Evolutionary conservation across 2,888 invertebrate species (phyloP).

Genomic region (Trachelus tabidus): DNA sequence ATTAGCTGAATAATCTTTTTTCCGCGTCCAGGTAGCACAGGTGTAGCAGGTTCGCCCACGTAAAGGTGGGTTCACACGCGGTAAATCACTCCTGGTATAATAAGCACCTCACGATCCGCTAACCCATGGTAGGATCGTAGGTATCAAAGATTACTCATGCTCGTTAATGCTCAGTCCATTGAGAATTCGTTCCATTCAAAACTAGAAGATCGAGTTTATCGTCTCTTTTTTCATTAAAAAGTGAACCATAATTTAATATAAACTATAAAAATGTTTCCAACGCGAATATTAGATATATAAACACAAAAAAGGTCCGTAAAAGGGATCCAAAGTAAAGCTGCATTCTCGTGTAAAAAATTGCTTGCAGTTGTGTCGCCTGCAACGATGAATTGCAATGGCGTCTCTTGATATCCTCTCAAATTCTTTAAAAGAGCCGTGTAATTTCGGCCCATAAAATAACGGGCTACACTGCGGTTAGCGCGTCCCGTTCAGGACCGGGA

Average conservation of each 20-base stretch:
- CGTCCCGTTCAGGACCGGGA: neutral
- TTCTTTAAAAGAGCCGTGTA: conserved; percentile 26
- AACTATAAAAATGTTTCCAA: neutral
- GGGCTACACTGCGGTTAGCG: conserved; percentile 27
- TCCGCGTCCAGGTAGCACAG: neutral
- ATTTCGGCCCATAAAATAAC: conserved; percentile 31
- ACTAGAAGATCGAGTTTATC: neutral
- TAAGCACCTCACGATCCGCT: neutral
- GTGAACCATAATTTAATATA: neutral
- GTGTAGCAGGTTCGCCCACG: conserved; percentile 10
- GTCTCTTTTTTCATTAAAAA: neutral
- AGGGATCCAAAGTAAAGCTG: neutral
- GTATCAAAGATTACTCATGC: neutral
- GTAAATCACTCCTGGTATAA: conserved; percentile 14
- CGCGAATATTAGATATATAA: neutral
- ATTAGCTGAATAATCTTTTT: neutral
- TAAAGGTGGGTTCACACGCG: conserved; percentile 21
- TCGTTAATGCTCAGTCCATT: neutral
- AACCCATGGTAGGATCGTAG: neutral
- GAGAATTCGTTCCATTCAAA: neutral
- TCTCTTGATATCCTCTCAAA: neutral
- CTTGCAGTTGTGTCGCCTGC: neutral
- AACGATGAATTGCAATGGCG: neutral
- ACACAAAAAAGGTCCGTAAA: neutral
- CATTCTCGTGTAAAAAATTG: neutral